A percentile compares a stretch with the other conserved stretches of the same genome.
Conservation (phyloP, 2,113 vertebrate species). For the Anguilla rostrata region DNA sequence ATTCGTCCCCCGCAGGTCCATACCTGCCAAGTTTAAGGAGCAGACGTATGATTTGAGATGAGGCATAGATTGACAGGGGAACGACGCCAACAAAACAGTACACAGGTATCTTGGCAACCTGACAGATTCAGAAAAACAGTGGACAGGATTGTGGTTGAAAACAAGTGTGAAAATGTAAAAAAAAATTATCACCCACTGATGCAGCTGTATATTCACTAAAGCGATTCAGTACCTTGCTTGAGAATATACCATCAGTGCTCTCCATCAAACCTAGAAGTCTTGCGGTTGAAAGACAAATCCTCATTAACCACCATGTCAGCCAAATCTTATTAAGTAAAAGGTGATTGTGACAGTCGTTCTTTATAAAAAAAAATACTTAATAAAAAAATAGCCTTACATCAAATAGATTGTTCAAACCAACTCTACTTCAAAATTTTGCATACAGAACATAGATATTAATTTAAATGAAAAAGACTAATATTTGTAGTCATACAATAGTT, state of each 20-base stretch:
- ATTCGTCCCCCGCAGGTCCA: slow-evolving; percentile 52
- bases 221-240: background rate
- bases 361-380: background rate
- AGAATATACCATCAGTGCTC: background rate
- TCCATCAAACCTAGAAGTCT: background rate
- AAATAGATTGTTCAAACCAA: no score
- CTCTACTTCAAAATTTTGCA: no score
- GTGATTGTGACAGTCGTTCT: background rate
- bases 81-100: background rate
- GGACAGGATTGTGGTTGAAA: background rate
- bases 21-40: slow-evolving; percentile 42
- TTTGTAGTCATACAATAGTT: no score
- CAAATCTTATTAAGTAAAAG: background rate
- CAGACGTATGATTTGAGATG: slow-evolving; percentile 24
- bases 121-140: background rate
- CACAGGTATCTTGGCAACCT: background rate
- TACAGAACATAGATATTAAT: no score
- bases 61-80: slow-evolving; percentile 11
- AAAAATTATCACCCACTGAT: background rate
- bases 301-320: background rate
- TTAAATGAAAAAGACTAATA: no score
- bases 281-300: background rate
- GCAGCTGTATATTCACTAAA: background rate
- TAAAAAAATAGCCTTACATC: background rate
- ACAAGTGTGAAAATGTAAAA: background rate